These are phyloP conservation scores for Calephelis perditalis DNA, from an alignment of 2,888 invertebrate genomes.

Conservation along the genomic window DNA sequence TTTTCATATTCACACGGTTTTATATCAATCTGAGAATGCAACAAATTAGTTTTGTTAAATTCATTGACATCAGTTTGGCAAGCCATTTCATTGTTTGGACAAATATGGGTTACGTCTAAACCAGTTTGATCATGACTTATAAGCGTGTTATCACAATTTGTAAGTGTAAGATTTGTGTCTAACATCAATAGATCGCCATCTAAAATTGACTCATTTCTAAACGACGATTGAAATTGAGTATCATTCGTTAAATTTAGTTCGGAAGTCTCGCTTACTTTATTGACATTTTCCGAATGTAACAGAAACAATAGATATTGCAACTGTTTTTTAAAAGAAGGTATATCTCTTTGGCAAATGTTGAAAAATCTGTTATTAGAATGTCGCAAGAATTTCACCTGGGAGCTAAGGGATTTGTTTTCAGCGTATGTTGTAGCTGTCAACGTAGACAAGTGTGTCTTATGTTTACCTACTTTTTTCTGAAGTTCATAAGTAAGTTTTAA, in stretches of 20 bases:
- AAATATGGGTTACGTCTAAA: slow-evolving; percentile 50
- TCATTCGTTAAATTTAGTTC: slow-evolving; percentile 57
- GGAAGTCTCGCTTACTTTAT: slow-evolving; percentile 40
- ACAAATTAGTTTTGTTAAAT: slow-evolving; percentile 33
- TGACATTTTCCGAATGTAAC: slow-evolving; percentile 42
- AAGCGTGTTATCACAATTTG: slow-evolving; percentile 55
- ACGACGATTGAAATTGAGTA: slow-evolving; percentile 40
- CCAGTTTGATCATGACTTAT: slow-evolving; percentile 55
- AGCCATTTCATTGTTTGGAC: slow-evolving; percentile 45
- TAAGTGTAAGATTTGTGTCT: slow-evolving; percentile 61
- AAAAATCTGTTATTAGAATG: slow-evolving; percentile 59
- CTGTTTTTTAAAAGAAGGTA: slow-evolving; percentile 58
- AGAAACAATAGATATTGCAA: slow-evolving; percentile 49
- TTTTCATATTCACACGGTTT: slow-evolving; percentile 36
- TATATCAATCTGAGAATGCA: slow-evolving; percentile 36
- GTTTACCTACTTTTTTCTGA: slow-evolving; percentile 58
- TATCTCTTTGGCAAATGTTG: slow-evolving; percentile 61
- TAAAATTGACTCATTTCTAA: slow-evolving; percentile 60
- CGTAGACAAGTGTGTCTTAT: slow-evolving; percentile 61
- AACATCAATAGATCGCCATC: slow-evolving; percentile 67
- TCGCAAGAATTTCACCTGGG: slow-evolving; percentile 58
- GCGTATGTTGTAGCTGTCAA: slow-evolving; percentile 65
- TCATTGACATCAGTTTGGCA: slow-evolving; percentile 42
- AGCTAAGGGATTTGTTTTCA: slow-evolving; percentile 60
- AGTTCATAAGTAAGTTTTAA: slow-evolving; percentile 51